Percentiles rank a stretch among this genome's conserved stretches.
Conservation (phyloP, 2,888 invertebrate genomes). For the Lampropteryx suffumata region DNA sequence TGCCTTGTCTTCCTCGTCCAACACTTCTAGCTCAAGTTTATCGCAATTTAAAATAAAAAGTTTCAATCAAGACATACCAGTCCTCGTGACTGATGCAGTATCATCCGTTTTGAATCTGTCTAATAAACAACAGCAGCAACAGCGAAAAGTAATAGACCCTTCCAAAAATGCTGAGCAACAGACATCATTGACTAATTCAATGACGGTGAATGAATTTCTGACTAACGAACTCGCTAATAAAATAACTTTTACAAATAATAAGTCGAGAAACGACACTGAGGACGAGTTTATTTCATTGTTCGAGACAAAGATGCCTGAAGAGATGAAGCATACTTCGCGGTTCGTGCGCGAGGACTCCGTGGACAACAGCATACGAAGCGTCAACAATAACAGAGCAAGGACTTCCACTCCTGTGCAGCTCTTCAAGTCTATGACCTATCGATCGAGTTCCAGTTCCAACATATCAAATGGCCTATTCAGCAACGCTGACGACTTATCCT, state of each 20-base stretch:
- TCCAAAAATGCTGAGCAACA: conserved; percentile 64
- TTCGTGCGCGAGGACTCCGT: conserved; percentile 46
- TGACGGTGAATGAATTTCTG: conserved; percentile 78
- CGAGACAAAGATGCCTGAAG: conserved; percentile 74
- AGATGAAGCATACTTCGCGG: conserved; percentile 54
- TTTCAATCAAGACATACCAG: conserved; percentile 54
- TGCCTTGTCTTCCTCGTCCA: conserved; percentile 81
- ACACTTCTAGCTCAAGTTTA: conserved; percentile 71
- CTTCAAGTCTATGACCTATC: conserved; percentile 69
- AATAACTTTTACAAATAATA: conserved; percentile 71
- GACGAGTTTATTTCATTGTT: conserved; percentile 69
- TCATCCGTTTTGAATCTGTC: conserved; percentile 49
- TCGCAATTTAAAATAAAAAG: conserved; percentile 62
- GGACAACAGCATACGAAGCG: conserved; percentile 54
- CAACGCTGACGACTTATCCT: conserved; percentile 81
- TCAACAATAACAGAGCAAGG: conserved; percentile 63
- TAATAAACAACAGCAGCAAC: conserved; percentile 40
- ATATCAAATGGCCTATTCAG: conserved; percentile 75
- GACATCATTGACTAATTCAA: conserved; percentile 61
- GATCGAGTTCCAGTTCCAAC: conserved; percentile 76
- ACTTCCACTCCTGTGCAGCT: conserved; percentile 84
- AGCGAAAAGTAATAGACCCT: conserved; percentile 37
- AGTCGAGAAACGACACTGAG: conserved; percentile 56
- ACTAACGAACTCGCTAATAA: conserved; percentile 69
- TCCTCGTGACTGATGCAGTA: conserved; percentile 55